These are phyloP conservation scores for Drosophila virilis DNA, from an alignment of 1,140 invertebrate genomes.

Conservation along the genomic window DNA sequence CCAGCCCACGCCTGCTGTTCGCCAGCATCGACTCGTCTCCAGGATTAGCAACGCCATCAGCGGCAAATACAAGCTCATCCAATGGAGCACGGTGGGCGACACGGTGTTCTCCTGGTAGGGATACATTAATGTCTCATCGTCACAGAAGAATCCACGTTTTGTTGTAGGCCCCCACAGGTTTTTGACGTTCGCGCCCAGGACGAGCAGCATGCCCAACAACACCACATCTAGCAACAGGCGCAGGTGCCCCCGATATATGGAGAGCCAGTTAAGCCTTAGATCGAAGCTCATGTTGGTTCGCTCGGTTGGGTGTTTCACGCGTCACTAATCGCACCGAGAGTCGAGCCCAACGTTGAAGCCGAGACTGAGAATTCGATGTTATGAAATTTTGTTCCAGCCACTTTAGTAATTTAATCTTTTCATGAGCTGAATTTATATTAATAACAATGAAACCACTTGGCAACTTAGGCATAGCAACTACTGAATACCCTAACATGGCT, in stretches of 20 bases:
- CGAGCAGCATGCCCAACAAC: conserved; percentile 35
- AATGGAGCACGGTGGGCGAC: conserved; percentile 32
- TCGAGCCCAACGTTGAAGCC: conserved; percentile 19
- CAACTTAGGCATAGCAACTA: not conserved
- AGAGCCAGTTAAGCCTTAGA: conserved; percentile 2
- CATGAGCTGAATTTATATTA: conserved; percentile 25
- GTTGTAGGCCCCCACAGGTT: conserved; percentile 71
- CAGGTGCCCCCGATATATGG: not conserved
- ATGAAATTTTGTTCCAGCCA: conserved; percentile 8
- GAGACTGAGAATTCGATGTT: conserved; percentile 14
- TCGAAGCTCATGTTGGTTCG: conserved; percentile 56
- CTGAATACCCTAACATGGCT: conserved; percentile 7
- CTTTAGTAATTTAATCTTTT: conserved; percentile 2
- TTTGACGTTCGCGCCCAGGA: conserved; percentile 34
- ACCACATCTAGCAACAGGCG: conserved; percentile 46
- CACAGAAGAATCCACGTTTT: conserved; percentile 96
- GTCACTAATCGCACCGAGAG: conserved; percentile 45
- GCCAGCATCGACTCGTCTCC: conserved; percentile 29
- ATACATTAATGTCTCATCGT: conserved; percentile 95
- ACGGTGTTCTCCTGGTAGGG: conserved; percentile 92
- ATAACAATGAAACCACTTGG: conserved; percentile 41
- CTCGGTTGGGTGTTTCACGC: conserved; percentile 37
- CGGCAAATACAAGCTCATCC: conserved; percentile 40
- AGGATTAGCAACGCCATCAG: conserved; percentile 31
- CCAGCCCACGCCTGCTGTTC: conserved; percentile 54